These are phyloP conservation scores for Actinia equina DNA, from an alignment of 64 coral and sea anemone genomes.

Conservation along the genomic window DNA sequence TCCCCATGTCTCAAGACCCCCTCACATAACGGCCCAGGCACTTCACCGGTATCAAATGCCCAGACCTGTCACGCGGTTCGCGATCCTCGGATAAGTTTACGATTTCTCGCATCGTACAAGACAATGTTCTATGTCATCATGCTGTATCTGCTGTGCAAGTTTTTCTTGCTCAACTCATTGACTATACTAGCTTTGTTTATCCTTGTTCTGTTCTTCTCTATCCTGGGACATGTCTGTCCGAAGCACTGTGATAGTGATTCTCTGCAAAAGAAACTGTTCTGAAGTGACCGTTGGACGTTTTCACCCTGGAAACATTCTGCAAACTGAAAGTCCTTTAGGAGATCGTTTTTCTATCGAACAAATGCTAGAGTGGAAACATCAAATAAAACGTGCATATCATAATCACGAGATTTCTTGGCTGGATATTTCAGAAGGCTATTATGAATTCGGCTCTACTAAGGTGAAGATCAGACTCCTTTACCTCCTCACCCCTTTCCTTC, in stretches of 20 bases:
- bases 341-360: not conserved
- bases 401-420: no score
- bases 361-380: no score
- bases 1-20: conserved; percentile 69
- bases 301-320: no score
- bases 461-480: no score
- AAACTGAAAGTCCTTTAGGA: not conserved
- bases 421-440: no score
- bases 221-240: conserved; percentile 10
- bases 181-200: conserved; percentile 45
- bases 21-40: conserved; percentile 40
- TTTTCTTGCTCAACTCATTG: conserved; percentile 45
- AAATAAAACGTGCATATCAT: no score
- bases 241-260: not conserved
- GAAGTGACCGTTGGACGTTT: not conserved
- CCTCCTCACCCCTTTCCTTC: no score
- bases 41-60: conserved; percentile 14
- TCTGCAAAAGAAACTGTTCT: conserved; percentile 6
- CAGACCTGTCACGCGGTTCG: not conserved
- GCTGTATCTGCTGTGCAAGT: conserved; percentile 51
- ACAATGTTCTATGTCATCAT: conserved; percentile 67
- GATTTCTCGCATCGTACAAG: conserved; percentile 84
- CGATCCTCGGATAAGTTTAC: conserved; percentile 78
- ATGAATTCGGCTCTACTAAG: no score
- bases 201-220: conserved; percentile 34